Base-by-base conservation (phyloP, 2,797 vertebrate genomes). In the Ambastaia sidthimunki region DNA sequence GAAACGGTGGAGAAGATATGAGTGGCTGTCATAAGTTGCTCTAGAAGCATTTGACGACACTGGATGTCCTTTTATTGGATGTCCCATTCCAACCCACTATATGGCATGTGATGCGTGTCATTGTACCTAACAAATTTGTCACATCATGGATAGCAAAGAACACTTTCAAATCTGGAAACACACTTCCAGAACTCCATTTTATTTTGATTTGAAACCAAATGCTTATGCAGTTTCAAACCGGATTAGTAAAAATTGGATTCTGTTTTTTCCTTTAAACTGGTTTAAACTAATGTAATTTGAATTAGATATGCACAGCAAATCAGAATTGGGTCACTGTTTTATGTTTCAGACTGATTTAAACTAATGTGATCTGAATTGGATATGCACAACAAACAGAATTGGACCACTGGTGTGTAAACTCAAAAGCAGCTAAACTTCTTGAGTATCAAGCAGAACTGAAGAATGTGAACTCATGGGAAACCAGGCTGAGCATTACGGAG, bases 1-100 rank as follows among this genome's bases (percentile, higher is more conserved):
- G 69, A 72, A 18, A 21, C 18, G 70, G 70, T 19, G 48, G 31
- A 78, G n/a, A 59, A 71, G 57, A 80, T 80, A 15, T 18, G 50
- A 66, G 44, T 37, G 28, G 11, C 48, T 72, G 77, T 80, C 70
- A 21, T 47, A 71, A 65, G 59, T 4, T 31, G 31, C 41, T 72
- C 13, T 73, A 21, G 0, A 4, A 66, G 31, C 62, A 73, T 73
- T 63, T 78, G 69, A 71, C 66, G 60, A 67, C 60, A 66, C 47
- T 34, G 37, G 11, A 31, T 3, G 4, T n/a, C 48, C 50, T 57
- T 80, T 65, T 57, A 41, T 54, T 15, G 15, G 25, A 28, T 62
- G 28, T 60, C 57, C 48, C n/a, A 66, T 79, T 73, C 54, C 37
- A 21, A 57, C 47, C 28, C 18, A 55, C 68, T 25, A n/a, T 10